Conservation (phyloP, 2,797 vertebrate species). For the Gallinago stenura region DNA sequence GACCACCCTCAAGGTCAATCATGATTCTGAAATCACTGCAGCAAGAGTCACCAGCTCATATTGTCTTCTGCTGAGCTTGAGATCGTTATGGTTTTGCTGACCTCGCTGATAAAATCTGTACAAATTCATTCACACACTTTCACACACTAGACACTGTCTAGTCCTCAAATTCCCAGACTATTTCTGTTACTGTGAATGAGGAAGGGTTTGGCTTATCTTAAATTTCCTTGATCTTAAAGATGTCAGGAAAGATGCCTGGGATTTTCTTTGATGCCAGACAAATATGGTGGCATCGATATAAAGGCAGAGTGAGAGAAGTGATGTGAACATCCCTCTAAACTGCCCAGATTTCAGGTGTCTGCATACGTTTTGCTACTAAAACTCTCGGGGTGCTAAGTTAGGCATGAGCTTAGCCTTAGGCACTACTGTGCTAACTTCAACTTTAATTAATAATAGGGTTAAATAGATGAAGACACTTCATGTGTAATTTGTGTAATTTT, state of each 20-base stretch:
- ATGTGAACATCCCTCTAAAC: background rate
- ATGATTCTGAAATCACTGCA: background rate
- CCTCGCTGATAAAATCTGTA: constrained; percentile 23
- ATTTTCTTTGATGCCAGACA: background rate
- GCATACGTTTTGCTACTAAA: background rate
- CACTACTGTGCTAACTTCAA: background rate
- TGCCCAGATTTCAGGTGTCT: background rate
- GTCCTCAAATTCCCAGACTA: constrained; percentile 49
- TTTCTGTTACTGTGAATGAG: constrained; percentile 9
- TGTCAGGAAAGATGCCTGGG: background rate
- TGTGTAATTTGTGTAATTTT: background rate
- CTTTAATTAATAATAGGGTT: background rate
- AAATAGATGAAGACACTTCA: background rate
- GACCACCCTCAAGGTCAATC: background rate
- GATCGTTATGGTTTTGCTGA: background rate
- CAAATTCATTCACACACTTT: background rate
- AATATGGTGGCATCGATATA: background rate
- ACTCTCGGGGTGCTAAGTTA: background rate
- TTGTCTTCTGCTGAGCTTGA: background rate
- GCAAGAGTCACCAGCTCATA: background rate
- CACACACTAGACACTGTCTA: background rate
- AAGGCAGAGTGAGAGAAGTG: background rate
- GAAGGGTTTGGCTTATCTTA: constrained; percentile 14
- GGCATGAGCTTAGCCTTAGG: background rate
- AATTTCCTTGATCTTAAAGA: constrained; percentile 41